Percentiles rank a stretch among this genome's conserved stretches.
phyloP scores from a whole-genome alignment of 2,797 vertebrate species.

The Vultur gryphus region DNA sequence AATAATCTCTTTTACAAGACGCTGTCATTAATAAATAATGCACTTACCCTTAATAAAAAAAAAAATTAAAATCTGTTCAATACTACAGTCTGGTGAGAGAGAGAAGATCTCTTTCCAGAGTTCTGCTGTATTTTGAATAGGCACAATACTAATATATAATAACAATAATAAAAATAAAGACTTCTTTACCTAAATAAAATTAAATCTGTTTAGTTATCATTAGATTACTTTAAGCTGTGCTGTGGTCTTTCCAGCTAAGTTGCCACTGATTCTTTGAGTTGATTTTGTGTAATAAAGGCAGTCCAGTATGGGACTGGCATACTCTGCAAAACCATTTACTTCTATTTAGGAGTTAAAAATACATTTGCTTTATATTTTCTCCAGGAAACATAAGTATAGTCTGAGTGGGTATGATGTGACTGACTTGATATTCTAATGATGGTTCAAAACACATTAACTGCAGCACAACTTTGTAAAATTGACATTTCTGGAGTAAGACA shows the following conservation, averaged over 20 bases:
- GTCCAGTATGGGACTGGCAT: background rate
- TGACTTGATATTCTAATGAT: background rate
- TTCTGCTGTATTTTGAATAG: background rate
- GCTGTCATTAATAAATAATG: background rate
- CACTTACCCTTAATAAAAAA: background rate
- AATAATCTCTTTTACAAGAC: background rate
- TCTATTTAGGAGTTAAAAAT: constrained; percentile 37
- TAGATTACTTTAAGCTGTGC: background rate
- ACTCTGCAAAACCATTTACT: background rate
- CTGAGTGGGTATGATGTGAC: background rate
- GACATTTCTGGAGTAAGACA: constrained; percentile 12
- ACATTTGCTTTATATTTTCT: background rate
- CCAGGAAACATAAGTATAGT: background rate
- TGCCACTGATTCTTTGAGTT: background rate
- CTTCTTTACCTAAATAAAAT: background rate
- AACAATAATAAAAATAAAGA: background rate
- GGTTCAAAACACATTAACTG: background rate
- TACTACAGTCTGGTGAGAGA: background rate
- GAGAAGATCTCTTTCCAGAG: background rate
- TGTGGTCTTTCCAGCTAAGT: background rate
- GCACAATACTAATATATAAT: background rate
- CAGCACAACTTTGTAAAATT: constrained; percentile 35
- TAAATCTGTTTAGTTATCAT: background rate
- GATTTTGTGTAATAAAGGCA: background rate
- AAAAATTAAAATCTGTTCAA: background rate